Evolutionary conservation across 2,113 vertebrate genomes (phyloP).

Genomic region (Mirounga angustirostris): DNA sequence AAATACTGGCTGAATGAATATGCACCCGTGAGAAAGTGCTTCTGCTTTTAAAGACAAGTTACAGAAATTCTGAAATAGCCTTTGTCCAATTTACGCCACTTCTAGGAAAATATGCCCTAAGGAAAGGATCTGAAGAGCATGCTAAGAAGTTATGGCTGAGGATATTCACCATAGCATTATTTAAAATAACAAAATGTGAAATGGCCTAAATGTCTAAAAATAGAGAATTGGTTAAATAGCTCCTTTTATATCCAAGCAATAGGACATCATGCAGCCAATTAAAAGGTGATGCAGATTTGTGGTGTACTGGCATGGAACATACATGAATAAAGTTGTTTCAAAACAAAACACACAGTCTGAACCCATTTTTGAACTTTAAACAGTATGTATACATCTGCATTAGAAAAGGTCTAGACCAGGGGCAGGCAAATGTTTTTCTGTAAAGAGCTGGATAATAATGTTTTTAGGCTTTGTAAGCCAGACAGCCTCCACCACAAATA

Average conservation of each 20-base stretch:
- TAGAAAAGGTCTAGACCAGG: not conserved
- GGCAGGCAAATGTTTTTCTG: not conserved
- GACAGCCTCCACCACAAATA: not conserved
- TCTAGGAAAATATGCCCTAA: not conserved
- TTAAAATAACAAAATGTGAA: conserved; percentile 34
- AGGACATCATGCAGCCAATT: not conserved
- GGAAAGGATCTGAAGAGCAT: not conserved
- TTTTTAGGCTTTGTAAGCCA: not conserved
- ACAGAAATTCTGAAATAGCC: not conserved
- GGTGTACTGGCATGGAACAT: not conserved
- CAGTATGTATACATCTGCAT: not conserved
- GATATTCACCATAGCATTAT: not conserved
- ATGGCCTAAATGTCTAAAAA: not conserved
- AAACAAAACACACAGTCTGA: not conserved
- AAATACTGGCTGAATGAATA: not conserved
- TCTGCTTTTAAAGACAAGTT: not conserved
- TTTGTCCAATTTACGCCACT: not conserved
- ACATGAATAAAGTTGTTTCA: not conserved
- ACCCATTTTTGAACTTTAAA: not conserved
- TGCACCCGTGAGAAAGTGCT: rapidly evolving
- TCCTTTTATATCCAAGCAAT: not conserved
- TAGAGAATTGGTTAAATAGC: not conserved
- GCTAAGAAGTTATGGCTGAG: not conserved
- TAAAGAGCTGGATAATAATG: not conserved
- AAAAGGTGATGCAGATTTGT: not conserved